A percentile compares a stretch with the other conserved stretches of the same genome.
These are phyloP conservation scores for Coecobrya sp. DNA, from an alignment of 2,888 invertebrate species.

Conservation along the genomic window DNA sequence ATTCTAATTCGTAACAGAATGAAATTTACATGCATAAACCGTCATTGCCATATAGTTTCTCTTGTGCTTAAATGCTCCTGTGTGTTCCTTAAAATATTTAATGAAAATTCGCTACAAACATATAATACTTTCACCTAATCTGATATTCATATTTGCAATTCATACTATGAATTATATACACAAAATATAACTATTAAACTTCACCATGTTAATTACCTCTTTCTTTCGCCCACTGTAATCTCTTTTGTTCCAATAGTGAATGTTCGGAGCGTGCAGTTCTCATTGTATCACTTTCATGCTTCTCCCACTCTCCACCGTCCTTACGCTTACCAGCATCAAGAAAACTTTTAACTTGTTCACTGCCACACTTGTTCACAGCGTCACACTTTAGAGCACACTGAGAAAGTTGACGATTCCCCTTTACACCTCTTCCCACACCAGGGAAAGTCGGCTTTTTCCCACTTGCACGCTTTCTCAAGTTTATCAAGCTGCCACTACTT, in stretches of 20 bases:
- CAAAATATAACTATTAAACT: no score
- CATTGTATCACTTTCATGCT: slow-evolving; percentile 74
- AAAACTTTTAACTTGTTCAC: background rate
- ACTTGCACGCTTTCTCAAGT: background rate
- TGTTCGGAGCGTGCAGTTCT: slow-evolving; percentile 67
- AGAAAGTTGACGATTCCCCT: background rate
- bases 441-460: slow-evolving; percentile 6
- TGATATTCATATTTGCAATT: background rate
- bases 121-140: no score
- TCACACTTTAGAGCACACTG: background rate
- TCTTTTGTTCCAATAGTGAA: slow-evolving; percentile 95
- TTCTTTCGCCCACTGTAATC: slow-evolving; percentile 97
- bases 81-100: no score
- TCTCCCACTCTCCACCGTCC: background rate
- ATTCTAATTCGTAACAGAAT: no score
- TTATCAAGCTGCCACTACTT: background rate
- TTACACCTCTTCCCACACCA: background rate
- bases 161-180: no score
- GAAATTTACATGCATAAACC: no score
- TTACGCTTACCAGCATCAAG: background rate
- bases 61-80: no score
- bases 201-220: slow-evolving; percentile 93
- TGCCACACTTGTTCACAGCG: background rate
- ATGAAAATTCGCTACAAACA: no score
- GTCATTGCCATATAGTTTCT: no score